Evolutionary conservation across 2,113 vertebrate species (phyloP), one percentile per base, ranked within the genome.

Genomic region (Etheostoma cragini): DNA sequence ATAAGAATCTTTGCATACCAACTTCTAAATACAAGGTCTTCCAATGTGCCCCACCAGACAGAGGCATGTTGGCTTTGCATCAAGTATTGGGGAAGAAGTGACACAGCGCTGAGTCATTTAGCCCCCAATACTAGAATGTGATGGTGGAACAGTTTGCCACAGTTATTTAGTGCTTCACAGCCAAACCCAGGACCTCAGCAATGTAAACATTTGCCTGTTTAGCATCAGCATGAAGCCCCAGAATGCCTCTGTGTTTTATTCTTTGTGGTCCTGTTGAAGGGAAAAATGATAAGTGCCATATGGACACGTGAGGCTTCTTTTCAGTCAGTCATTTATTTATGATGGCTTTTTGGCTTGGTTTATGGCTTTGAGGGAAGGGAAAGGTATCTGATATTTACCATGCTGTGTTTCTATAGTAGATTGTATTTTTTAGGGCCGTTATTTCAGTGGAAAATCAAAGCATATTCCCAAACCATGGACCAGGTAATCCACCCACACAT

Each of bases 181-280:
- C 87, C 87, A 89, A 90, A 81, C 66, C 80, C 38, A 24, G 58
- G 70, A 90, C 86, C 84, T 89, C 87, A 88, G 84, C 73, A 88
- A 83, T 86, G 76, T 79, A 88, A 88, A 89, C 83, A 87, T 72
- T 66, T 8, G 53, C 50, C 61, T 73, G 72, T 85, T 73, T 73
- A 82, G 49, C 80, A 76, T 87, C 69, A 77, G 56, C 26, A 26
- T 38, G 85, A 78, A 61, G 42, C 49, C 75, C 58, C 22, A 72
- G 30, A 82, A 65, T 68, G 52, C 61, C 30, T 45, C 42, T 57
- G 46, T 82, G 75, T 86, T 79, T 72, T 24, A 77, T 70, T 57
- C n/a, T 68, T 53, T 80, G 72, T 65, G 66, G 76, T 80, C 21
- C 67, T 45, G 33, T 76, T 8, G 14, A 21, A 73, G 24, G 57